Conservation (phyloP, 2,888 invertebrate genomes). For the Nesidiocoris tenuis region DNA sequence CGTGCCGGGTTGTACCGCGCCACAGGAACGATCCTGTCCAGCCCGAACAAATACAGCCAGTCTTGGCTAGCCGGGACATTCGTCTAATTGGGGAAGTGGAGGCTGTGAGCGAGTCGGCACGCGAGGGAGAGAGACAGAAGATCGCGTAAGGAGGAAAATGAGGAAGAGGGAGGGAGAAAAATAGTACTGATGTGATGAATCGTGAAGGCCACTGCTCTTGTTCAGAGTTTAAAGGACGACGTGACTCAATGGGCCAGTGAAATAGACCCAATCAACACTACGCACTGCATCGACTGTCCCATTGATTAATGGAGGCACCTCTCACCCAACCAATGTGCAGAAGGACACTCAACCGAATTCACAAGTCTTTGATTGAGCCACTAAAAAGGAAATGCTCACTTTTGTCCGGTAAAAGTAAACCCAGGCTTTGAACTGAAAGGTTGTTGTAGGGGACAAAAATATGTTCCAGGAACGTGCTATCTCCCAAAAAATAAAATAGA, state of each 20-base stretch:
- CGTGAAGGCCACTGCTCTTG: constrained; percentile 25
- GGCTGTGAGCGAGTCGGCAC: neutral
- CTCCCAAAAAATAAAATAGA: too few species aligned
- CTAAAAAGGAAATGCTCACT: too few species aligned
- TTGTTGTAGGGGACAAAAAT: too few species aligned
- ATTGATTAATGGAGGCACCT: too few species aligned
- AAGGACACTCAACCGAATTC: too few species aligned
- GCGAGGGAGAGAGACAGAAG: neutral
- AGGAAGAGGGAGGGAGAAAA: constrained; percentile 5
- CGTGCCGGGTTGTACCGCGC: too few species aligned
- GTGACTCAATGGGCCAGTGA: neutral
- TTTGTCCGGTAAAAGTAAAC: too few species aligned
- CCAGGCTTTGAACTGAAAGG: too few species aligned
- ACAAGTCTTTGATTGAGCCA: too few species aligned
- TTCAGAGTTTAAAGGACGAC: constrained; percentile 3
- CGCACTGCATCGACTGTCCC: too few species aligned
- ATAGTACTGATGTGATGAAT: constrained; percentile 10
- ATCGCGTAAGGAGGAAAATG: constrained; percentile 14
- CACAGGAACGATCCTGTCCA: neutral
- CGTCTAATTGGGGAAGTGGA: neutral
- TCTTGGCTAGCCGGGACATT: neutral
- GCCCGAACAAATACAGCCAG: neutral
- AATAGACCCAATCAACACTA: neutral
- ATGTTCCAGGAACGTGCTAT: too few species aligned
- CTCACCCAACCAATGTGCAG: too few species aligned